Percentiles rank a stretch among this genome's conserved stretches.
phyloP scores from a whole-genome alignment of 2,113 vertebrate species.

The Pelvicachromis taeniatus region DNA sequence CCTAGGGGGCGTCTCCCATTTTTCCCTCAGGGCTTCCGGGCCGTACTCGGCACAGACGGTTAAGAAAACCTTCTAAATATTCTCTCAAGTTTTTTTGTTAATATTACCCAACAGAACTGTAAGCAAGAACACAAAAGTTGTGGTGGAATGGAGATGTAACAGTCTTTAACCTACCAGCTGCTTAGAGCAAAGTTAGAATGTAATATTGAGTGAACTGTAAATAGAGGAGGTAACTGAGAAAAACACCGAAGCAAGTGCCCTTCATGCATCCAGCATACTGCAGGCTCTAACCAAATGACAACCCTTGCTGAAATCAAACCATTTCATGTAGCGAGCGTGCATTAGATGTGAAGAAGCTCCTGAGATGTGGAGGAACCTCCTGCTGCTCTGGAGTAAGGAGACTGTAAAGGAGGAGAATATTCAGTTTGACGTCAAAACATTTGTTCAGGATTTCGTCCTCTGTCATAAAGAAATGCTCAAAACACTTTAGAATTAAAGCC shows the following conservation, averaged over 20 bases:
- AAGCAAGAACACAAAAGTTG: neutral
- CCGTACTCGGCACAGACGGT: neutral
- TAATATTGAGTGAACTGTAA: neutral
- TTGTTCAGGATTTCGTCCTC: neutral
- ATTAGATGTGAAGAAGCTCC: neutral
- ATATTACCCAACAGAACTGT: neutral
- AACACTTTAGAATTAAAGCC: neutral
- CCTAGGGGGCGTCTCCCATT: fast-evolving
- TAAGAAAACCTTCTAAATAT: neutral
- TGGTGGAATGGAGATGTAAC: neutral
- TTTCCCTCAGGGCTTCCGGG: neutral
- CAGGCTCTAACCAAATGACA: neutral
- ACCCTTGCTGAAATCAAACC: neutral
- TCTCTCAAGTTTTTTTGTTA: neutral
- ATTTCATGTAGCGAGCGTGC: neutral
- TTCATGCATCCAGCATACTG: neutral
- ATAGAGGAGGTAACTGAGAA: neutral
- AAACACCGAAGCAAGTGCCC: neutral
- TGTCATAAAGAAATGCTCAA: neutral
- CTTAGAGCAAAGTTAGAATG: neutral
- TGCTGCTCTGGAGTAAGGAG: neutral
- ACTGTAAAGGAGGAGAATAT: neutral
- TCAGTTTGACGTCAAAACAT: neutral
- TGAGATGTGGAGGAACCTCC: neutral
- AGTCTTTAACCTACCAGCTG: neutral